Percentiles rank a stretch among this genome's conserved stretches.
Evolutionary conservation across 1,140 invertebrate species (phyloP).

Genomic region (Drosophila sp.): DNA sequence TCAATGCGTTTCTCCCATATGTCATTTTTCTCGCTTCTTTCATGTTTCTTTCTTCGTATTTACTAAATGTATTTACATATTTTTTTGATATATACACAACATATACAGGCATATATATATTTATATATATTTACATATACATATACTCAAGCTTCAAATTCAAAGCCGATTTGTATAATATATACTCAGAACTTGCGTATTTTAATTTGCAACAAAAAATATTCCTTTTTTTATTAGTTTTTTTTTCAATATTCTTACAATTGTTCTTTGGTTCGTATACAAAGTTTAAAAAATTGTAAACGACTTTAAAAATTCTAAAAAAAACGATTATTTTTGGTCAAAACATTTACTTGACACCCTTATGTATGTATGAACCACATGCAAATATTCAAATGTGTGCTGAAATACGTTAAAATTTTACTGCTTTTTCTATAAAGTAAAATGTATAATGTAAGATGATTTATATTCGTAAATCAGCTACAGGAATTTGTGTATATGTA

Average conservation of each 20-base stretch:
- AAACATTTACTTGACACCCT: too few species aligned
- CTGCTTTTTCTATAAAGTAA: neutral
- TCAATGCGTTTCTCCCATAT: constrained; percentile 32
- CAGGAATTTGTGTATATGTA: constrained; percentile 6
- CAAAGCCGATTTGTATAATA: constrained; percentile 19
- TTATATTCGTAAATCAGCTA: neutral
- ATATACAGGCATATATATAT: constrained; percentile 46
- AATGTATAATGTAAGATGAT: neutral
- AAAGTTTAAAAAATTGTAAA: too few species aligned
- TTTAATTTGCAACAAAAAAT: too few species aligned
- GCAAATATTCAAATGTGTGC: constrained; percentile 22
- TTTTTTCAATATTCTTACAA: too few species aligned
- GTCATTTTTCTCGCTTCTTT: constrained; percentile 35
- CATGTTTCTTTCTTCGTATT: constrained; percentile 36
- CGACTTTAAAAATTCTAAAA: too few species aligned
- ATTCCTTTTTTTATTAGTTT: too few species aligned
- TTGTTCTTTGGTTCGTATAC: too few species aligned
- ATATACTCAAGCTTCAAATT: constrained; percentile 14
- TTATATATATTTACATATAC: constrained; percentile 9
- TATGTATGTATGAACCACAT: constrained; percentile 8
- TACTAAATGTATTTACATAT: constrained; percentile 39
- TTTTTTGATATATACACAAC: constrained; percentile 48
- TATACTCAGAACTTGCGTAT: neutral
- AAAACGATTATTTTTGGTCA: too few species aligned
- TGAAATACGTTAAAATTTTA: too few species aligned